Base-by-base conservation (phyloP, 2,888 invertebrate genomes). In the Caenorhabditis sp. region DNA sequence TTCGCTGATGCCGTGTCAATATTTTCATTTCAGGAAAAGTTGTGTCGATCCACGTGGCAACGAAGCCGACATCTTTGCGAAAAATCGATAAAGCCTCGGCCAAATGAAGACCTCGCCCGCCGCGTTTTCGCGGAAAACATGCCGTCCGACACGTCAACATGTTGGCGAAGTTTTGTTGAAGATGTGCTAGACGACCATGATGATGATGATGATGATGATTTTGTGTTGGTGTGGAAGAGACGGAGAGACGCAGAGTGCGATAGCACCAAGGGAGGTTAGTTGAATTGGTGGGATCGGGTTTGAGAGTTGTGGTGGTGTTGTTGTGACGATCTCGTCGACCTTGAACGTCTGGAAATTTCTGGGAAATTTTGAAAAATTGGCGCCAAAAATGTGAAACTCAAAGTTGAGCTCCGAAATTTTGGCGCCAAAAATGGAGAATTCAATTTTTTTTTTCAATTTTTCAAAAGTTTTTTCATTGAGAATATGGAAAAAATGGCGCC, bases 61-160 rank as follows among this genome's bases (percentile, higher is more conserved):
- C 69, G 10, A 69, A 53, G 31, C 37, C 50, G n/a, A 69, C 69
- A 54, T 69, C 69, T 49, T 65, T 69, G 27, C 65, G 57, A 49
- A 65, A 69, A 49, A 69, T 69, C 0, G 51, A 53, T 4, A 69
- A 43, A 1, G 69, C 69, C 58, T 69, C 69, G 10, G 65, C 65
- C 50, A 65, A 65, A 50, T 69, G 69, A 12, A 69, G 62, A 12
- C 31, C 2, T 37, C 59, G 49, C 8, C 8, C 1, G 6, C n/a
- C 17, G 53, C 36, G 37, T 5, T 55, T 55, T 37, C 19, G 51
- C 4, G 69, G 69, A 24, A 69, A 66, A 1, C 27, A 27, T 4
- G 19, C 8, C 53, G 57, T 65, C 27, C 69, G 57, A 26, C 51
- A 17, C 37, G 58, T 58, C 12, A 69, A 62, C 61, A 69, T n/a